Evolutionary conservation across 2,113 vertebrate genomes (phyloP), one percentile per base, ranked within the genome.

Genomic region (Cathartes aura): DNA sequence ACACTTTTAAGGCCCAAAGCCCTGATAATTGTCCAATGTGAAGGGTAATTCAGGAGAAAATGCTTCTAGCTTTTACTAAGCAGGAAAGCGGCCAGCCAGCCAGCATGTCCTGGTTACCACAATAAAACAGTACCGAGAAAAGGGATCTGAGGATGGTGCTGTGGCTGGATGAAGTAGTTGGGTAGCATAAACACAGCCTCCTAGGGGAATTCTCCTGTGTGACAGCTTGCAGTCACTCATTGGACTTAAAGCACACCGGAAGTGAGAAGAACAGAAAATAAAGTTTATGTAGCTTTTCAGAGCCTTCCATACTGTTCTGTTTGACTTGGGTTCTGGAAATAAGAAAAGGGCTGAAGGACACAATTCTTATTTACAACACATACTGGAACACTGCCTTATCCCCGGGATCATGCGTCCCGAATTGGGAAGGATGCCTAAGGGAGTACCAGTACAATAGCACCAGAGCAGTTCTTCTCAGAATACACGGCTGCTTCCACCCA

Each of bases 11-110:
- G 87, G 62, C 71, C 53, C 66, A 95, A 93, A 96, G 62, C 34
- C 71, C 66, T 88, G 62, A 70, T 85, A 84, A 55, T 9, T 76
- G 26, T 83, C 74, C 78, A 96, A 36, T 23, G 8, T 50, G 81
- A 80, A 70, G 73, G 50, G 75, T 87, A 92, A 92, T 67, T 79
- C 55, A 48, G 83, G 72, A 93, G 68, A 95, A 92, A 86, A 89
- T 36, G 55, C 22, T 38, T 64, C 62, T 50, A 94, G 68, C 30
- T 91, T 89, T 91, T 70, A 68, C 58, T 62, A 79, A 93, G 74
- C 74, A 75, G 70, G 83, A 91, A 89, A 70, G 50, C 29, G 5
- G 56, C 43, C 71, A 90, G 81, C 6, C 70, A 94, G n/a, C 15
- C 82, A 43, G 71, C 74, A 53, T 19, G 72, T 40, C 50, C 62